These are phyloP conservation scores for Trachurus trachurus DNA, from an alignment of 2,797 vertebrate genomes.

Conservation along the genomic window DNA sequence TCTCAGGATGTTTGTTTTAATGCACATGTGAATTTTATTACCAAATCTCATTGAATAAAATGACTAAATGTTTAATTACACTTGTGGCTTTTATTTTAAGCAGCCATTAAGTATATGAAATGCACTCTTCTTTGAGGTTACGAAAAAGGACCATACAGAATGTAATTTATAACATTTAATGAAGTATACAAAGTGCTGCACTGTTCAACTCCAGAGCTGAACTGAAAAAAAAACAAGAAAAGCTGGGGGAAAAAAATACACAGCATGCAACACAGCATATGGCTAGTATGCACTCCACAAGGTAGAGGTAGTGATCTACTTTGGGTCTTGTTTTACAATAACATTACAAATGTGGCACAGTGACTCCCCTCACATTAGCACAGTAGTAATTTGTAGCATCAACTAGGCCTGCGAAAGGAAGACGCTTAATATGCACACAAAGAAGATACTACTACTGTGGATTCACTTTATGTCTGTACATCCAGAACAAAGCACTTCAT, in stretches of 20 bases:
- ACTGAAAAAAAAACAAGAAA: slow-evolving; percentile 31
- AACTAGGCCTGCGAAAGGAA: slow-evolving; percentile 55
- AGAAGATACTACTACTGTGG: slow-evolving; percentile 20
- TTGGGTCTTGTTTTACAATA: slow-evolving; percentile 55
- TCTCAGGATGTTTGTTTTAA: slow-evolving; percentile 34
- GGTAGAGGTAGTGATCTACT: slow-evolving; percentile 70
- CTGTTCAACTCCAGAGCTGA: slow-evolving; percentile 58
- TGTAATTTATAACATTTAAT: slow-evolving; percentile 72
- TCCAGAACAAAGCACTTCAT: slow-evolving; percentile 60
- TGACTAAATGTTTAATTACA: neutral
- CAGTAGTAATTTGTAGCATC: slow-evolving; percentile 32
- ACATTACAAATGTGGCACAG: slow-evolving; percentile 62
- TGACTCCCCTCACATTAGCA: slow-evolving; percentile 29
- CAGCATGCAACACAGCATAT: slow-evolving; percentile 74
- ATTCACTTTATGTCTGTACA: slow-evolving; percentile 34
- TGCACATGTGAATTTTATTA: slow-evolving; percentile 18
- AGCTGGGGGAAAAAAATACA: neutral
- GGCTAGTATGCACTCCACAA: slow-evolving; percentile 53
- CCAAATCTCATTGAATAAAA: slow-evolving; percentile 36
- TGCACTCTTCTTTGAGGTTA: too few species aligned
- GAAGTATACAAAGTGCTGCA: slow-evolving; percentile 73
- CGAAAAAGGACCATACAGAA: neutral
- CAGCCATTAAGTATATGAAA: too few species aligned
- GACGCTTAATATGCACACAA: slow-evolving; percentile 38
- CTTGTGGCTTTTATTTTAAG: slow-evolving; percentile 5